Base-by-base conservation (phyloP, 2,888 invertebrate genomes). In the Pyralis farinalis region DNA sequence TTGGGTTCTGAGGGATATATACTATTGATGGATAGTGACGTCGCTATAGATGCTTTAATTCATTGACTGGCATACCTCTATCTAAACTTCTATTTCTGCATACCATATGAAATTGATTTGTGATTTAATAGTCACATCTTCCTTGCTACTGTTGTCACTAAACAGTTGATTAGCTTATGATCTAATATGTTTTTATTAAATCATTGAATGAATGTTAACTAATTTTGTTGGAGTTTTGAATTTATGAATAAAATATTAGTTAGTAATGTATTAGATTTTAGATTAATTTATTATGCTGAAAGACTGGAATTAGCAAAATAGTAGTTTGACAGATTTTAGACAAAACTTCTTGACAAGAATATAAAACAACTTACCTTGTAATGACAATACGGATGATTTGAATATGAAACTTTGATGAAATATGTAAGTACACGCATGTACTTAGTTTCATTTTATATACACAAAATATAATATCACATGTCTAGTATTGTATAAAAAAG, bases 141-240 rank as follows among this genome's bases (percentile, higher is more conserved):
- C 61, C 68, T 75, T 72, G 68, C 76, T 80, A 81, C 78, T 79
- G 71, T 83, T 79, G 83, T 85, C 72, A 85, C 85, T 84, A 83
- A 84, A 80, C 71, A 78, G 79, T 78, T 72, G 60, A 80, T 81
- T 82, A 84, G 84, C 82, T 77, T 62, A 68, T 65, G 67, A 53
- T 70, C 67, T 77, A 72, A 76, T 72, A 58, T 59, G 60, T 52
- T 67, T 65, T 51, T 50, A 52, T 58, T 58, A 49, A 51, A 55
- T 53, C 51, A 51, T 55, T 56, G 52, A 53, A 58, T 57, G 58
- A 47, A 58, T 61, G 56, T 63, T 59, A 58, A 67, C 66, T 62
- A 64, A 63, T 61, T 55, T 42, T 46, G 37, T 27, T 33, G 35
- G 35, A 40, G 32, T 34, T 37, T 43, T 34, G 34, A 38, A 37